A percentile compares a stretch with the other conserved stretches of the same genome.
Conservation (phyloP, 2,797 vertebrate species). For the Sebastes aleutianus region DNA sequence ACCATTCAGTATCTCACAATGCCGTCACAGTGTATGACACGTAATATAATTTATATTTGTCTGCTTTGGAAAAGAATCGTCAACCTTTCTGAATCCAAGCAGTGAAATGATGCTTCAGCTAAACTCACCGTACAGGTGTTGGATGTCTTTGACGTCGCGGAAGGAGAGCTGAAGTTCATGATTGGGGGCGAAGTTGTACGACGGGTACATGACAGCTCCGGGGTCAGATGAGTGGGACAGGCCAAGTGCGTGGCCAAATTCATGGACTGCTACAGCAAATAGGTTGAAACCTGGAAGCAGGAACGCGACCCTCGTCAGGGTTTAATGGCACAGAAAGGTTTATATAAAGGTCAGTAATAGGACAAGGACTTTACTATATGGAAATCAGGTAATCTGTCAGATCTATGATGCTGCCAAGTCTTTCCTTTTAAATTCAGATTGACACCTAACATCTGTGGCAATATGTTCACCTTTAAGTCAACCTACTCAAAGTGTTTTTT, state of each 20-base stretch:
- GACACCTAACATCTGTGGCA: background rate
- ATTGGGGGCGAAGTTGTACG: slow-evolving; percentile 85
- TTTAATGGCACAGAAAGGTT: background rate
- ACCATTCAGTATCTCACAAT: background rate
- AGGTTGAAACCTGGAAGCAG: slow-evolving; percentile 83
- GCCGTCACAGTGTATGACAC: background rate
- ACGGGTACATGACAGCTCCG: slow-evolving; percentile 90
- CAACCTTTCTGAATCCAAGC: background rate
- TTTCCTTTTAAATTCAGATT: background rate
- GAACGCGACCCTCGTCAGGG: background rate
- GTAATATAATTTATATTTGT: background rate
- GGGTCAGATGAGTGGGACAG: slow-evolving; percentile 88
- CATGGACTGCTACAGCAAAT: slow-evolving; percentile 88
- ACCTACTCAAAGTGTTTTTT: background rate
- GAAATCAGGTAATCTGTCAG: background rate
- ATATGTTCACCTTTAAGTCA: background rate
- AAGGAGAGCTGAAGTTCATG: slow-evolving; percentile 83
- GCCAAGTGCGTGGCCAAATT: slow-evolving; percentile 90
- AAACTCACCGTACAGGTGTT: slow-evolving; percentile 85
- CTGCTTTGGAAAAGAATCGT: background rate
- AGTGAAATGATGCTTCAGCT: background rate
- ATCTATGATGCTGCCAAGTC: background rate
- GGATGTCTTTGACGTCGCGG: slow-evolving; percentile 86
- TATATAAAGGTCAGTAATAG: background rate
- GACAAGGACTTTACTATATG: background rate